Evolutionary conservation across 2,113 vertebrate genomes (phyloP), one percentile per base, ranked within the genome.

Genomic region (Peromyscus polionotus): DNA sequence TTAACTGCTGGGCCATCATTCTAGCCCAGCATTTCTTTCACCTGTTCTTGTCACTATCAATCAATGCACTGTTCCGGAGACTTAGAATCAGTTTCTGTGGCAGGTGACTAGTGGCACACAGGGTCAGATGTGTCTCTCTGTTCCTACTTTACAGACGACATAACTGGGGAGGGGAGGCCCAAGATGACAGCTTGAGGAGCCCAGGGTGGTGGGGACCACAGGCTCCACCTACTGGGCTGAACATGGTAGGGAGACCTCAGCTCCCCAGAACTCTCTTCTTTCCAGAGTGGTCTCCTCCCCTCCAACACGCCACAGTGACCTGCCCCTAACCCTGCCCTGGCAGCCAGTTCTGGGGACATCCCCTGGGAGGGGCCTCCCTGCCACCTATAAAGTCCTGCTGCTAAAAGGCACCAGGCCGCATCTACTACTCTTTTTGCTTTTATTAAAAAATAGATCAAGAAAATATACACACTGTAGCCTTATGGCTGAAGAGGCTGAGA

Each of bases 371-470:
- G 63, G 36, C 26, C 86, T 45, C 90, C 48, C 54, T 2, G 22
- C 6, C 33, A 57, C 22, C 12, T 57, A 4, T 73, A 19, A 9
- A 24, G 68, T 24, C 24, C 68, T 88, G 67, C 13, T 88, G 68
- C 13, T 57, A 67, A 88, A 39, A 88, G 36, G 24, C n/a, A 89
- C 33, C 33, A 0, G 42, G 33, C 59, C 51, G 39, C 39, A 16
- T 42, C 39, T 65, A 42, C 70, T 63, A 39, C 28, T 79, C 33
- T 33, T 93, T 95, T 87, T 89, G 45, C 90, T 98, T 97, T 97
- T 97, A 98, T 97, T 97, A 97, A 91, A 98, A 98, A 98, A 97
- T 94, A 97, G 85, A 96, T 90, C 81, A 70, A 94, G 95, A 98
- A 98, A 97, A 98, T 98, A 97, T 96, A 96, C 90, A 96, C 70